Conservation (phyloP, 2,888 invertebrate genomes). For the Cheilosia impressa region DNA sequence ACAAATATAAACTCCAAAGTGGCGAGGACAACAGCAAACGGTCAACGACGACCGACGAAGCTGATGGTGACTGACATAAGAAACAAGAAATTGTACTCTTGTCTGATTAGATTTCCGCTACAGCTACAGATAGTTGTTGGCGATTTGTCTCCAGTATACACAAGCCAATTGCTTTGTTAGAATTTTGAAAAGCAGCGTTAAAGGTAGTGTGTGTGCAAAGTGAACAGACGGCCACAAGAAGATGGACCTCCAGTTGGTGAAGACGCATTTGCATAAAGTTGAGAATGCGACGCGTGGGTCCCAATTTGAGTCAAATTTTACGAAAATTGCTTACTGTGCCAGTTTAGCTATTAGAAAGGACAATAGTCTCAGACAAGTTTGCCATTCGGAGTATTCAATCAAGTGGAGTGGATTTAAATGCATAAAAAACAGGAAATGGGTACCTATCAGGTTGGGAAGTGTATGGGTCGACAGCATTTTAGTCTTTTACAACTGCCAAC, state of each 20-base stretch:
- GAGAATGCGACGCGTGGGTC: not conserved
- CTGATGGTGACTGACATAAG: conserved; percentile 31
- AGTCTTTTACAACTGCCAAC: no score
- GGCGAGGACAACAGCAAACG: conserved; percentile 29
- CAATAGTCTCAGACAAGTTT: not conserved
- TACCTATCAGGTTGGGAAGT: no score
- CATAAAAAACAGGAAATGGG: no score
- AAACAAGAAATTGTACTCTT: conserved; percentile 68
- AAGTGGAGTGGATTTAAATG: no score
- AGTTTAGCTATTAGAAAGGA: not conserved
- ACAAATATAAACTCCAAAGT: conserved; percentile 39
- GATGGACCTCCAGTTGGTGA: not conserved
- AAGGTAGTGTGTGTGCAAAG: conserved; percentile 13
- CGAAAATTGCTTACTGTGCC: not conserved
- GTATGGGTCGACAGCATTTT: no score
- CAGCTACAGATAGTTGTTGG: not conserved
- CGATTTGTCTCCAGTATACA: not conserved
- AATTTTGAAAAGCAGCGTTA: conserved; percentile 1
- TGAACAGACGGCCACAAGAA: not conserved
- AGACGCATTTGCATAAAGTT: conserved; percentile 22
- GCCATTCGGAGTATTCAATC: no score
- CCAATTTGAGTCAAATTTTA: not conserved
- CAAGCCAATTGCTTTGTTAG: conserved; percentile 4
- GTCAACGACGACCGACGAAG: not conserved
- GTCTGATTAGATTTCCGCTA: conserved; percentile 65